Evolutionary conservation across 2,888 invertebrate genomes (phyloP).

Genomic region (Cheilosia grossa): DNA sequence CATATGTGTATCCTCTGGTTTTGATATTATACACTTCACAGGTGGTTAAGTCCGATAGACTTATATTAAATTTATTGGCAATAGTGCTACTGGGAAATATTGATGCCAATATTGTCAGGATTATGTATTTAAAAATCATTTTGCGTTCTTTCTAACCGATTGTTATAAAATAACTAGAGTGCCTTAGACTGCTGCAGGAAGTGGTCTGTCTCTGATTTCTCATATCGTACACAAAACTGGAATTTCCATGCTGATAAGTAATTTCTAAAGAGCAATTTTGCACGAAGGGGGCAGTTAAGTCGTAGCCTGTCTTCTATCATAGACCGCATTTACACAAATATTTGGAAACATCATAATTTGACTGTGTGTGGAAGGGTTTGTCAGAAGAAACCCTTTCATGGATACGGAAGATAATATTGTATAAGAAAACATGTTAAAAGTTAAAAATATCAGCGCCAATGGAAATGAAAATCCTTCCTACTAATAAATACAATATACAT

Average conservation of each 20-base stretch:
- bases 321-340: no score
- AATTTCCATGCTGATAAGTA: neutral
- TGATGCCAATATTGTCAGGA: constrained; percentile 15
- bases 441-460: no score
- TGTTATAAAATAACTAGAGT: neutral
- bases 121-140: constrained; percentile 20
- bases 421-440: no score
- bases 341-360: no score
- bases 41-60: constrained; percentile 78
- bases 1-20: constrained; percentile 85
- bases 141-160: neutral
- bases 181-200: constrained; percentile 5
- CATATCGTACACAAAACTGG: neutral
- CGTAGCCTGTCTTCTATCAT: neutral
- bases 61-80: constrained; percentile 79
- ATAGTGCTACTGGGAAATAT: neutral
- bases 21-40: constrained; percentile 85
- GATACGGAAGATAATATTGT: no score
- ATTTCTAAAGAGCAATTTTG: neutral
- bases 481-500: no score
- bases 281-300: neutral
- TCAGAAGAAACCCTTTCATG: no score
- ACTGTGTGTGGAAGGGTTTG: no score
- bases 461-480: no score
- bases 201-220: neutral